Conservation (phyloP, 2,797 vertebrate species). For the Gephyroberyx darwinii region DNA sequence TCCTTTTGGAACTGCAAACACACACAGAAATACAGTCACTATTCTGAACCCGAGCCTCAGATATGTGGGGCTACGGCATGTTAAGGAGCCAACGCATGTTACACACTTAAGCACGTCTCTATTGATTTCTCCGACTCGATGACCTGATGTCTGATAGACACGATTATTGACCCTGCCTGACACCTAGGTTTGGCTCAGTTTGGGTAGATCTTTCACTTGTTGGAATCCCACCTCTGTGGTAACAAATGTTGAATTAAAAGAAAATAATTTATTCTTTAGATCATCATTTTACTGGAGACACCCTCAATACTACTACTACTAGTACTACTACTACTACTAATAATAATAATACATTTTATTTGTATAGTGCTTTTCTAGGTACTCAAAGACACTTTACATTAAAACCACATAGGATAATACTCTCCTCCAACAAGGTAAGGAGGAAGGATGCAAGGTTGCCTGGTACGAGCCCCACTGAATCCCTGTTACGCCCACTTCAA, state of each 20-base stretch:
- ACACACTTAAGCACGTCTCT: not conserved
- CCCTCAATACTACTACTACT: too few species aligned
- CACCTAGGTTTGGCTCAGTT: not conserved
- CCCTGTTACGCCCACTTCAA: too few species aligned
- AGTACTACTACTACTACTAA: too few species aligned
- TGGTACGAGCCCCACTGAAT: too few species aligned
- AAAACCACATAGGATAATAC: too few species aligned
- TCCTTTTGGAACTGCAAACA: constrained; percentile 94
- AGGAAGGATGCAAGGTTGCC: not conserved
- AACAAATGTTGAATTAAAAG: not conserved
- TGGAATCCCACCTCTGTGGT: not conserved
- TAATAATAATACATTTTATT: too few species aligned
- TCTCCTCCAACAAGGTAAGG: not conserved
- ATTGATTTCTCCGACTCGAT: constrained; percentile 1
- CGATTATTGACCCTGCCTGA: not conserved
- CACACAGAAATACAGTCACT: constrained; percentile 20
- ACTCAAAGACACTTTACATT: too few species aligned
- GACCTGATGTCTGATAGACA: not conserved
- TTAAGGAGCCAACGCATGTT: too few species aligned
- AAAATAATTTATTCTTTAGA: not conserved
- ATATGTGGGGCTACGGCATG: not conserved
- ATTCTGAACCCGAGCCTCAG: not conserved
- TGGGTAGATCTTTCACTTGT: not conserved
- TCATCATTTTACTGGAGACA: not conserved
- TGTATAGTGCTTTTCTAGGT: too few species aligned